These are phyloP conservation scores for Cosmia trapezina DNA, from an alignment of 2,888 invertebrate genomes.

Conservation along the genomic window DNA sequence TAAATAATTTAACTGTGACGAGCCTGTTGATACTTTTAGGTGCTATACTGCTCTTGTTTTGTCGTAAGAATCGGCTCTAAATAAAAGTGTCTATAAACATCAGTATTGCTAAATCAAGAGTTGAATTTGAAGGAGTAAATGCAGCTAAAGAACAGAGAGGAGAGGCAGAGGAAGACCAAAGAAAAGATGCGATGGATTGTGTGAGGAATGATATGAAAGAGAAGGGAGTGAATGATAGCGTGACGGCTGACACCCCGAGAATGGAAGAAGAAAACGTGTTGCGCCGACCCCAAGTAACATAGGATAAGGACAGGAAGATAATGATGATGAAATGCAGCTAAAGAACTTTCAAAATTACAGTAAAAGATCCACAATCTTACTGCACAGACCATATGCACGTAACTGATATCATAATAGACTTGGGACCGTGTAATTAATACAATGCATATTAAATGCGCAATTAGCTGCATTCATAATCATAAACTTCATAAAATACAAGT, in stretches of 20 bases:
- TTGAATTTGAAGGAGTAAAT: not conserved
- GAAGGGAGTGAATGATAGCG: too few relatives aligned
- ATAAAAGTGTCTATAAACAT: too few relatives aligned
- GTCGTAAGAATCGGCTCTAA: not conserved
- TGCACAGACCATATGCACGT: slow-evolving; percentile 10
- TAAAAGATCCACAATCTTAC: slow-evolving; percentile 4
- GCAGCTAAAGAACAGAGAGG: too few relatives aligned
- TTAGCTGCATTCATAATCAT: slow-evolving; percentile 21
- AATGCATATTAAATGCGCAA: slow-evolving; percentile 42
- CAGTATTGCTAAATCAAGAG: not conserved
- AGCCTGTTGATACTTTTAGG: not conserved
- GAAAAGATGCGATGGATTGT: too few relatives aligned
- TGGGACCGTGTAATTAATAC: slow-evolving; percentile 34
- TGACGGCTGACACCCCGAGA: too few relatives aligned
- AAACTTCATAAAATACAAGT: not conserved
- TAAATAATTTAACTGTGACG: slow-evolving; percentile 9
- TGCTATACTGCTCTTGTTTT: not conserved
- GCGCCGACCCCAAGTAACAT: too few relatives aligned
- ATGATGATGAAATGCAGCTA: too few relatives aligned
- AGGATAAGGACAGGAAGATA: too few relatives aligned
- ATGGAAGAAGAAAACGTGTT: too few relatives aligned
- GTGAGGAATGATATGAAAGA: too few relatives aligned
- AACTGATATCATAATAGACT: slow-evolving; percentile 45
- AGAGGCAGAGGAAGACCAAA: too few relatives aligned
- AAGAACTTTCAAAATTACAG: slow-evolving; percentile 2